Conservation (phyloP, 37 sponge, comb jelly and placozoan species). For the Halisarca cf. caerulea region DNA sequence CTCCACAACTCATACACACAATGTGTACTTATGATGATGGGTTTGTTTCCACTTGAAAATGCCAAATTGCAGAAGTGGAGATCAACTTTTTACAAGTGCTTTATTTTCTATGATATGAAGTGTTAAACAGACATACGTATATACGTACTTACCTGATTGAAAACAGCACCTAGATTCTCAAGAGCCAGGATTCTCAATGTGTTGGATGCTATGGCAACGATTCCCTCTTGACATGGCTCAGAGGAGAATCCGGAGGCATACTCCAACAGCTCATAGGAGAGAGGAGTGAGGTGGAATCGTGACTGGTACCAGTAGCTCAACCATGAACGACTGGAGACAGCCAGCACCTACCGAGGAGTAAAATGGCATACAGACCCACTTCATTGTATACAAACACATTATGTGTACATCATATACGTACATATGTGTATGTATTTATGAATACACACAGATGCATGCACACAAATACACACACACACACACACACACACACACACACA, state of each 20-base stretch:
- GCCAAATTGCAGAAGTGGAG: too few species aligned
- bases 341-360: slow-evolving; percentile 65
- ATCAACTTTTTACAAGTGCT: too few species aligned
- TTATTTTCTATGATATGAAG: too few species aligned
- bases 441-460: background rate
- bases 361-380: background rate
- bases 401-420: background rate
- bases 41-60: too few species aligned
- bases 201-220: slow-evolving; percentile 94
- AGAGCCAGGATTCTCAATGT: slow-evolving; percentile 96
- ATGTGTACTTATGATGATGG: too few species aligned
- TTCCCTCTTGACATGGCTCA: slow-evolving; percentile 98
- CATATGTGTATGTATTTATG: background rate
- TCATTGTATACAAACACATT: background rate
- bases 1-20: too few species aligned
- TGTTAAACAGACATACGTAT: too few species aligned
- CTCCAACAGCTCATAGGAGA: slow-evolving; percentile 94
- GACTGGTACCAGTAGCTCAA: slow-evolving; percentile 93
- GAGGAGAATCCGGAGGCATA: slow-evolving; percentile 97
- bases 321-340: slow-evolving; percentile 96
- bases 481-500: background rate
- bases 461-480: background rate
- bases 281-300: slow-evolving; percentile 93
- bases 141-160: slow-evolving; percentile 89
- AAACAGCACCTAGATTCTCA: slow-evolving; percentile 95